phyloP scores from a whole-genome alignment of 2,113 vertebrate genomes.

The Ictalurus punctatus region DNA sequence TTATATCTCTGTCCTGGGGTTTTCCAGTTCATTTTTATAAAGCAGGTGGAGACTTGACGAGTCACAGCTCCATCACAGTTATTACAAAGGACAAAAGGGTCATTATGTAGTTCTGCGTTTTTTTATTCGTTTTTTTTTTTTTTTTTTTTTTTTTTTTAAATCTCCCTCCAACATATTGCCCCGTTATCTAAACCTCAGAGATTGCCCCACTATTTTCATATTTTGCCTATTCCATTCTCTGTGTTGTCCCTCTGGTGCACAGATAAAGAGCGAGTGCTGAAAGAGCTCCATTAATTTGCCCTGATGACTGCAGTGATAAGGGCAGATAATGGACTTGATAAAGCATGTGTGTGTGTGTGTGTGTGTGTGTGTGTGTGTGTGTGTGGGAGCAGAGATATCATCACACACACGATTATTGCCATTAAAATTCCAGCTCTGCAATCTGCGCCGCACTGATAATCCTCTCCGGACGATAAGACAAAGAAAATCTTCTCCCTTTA shows the following conservation, averaged over 20 bases:
- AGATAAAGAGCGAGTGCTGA: slow-evolving; percentile 87
- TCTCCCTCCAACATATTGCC: slow-evolving; percentile 76
- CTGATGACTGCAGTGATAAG: slow-evolving; percentile 92
- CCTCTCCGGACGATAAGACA: slow-evolving; percentile 89
- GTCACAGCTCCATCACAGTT: not conserved
- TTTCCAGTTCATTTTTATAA: not conserved
- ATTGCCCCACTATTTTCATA: slow-evolving; percentile 95
- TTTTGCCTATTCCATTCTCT: slow-evolving; percentile 93
- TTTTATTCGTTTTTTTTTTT: slow-evolving; percentile 34
- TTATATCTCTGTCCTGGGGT: not conserved
- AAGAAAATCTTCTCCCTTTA: slow-evolving; percentile 89
- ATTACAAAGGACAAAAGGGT: slow-evolving; percentile 51
- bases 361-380: slow-evolving; percentile 47
- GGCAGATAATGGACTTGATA: slow-evolving; percentile 90
- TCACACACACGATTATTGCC: slow-evolving; percentile 93
- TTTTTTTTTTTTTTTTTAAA: slow-evolving; percentile 55
- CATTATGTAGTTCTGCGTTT: slow-evolving; percentile 48
- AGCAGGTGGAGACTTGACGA: not conserved
- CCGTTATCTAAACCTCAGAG: slow-evolving; percentile 86
- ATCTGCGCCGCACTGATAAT: slow-evolving; percentile 92
- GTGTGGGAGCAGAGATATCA: slow-evolving; percentile 85
- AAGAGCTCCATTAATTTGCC: slow-evolving; percentile 96
- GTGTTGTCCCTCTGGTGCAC: slow-evolving; percentile 85
- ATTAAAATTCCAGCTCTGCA: slow-evolving; percentile 91
- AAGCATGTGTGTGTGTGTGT: slow-evolving; percentile 54